Conservation (phyloP, 1,140 invertebrate genomes). For the Danaus melanippus region DNA sequence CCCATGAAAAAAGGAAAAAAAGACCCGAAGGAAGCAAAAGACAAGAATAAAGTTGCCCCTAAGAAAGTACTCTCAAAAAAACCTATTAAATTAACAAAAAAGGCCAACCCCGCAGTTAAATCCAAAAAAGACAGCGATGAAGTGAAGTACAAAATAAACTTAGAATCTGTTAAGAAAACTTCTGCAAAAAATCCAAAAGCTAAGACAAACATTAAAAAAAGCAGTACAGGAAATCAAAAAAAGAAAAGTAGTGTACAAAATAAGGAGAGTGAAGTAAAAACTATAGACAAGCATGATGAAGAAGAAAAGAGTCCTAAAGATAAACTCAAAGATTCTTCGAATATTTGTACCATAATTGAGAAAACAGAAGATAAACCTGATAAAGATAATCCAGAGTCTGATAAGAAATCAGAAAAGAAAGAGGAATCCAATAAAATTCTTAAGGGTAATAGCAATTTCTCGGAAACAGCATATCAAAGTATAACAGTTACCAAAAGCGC, state of each 20-base stretch:
- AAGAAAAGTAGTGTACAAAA: slow-evolving; percentile 25
- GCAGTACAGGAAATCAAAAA: slow-evolving; percentile 30
- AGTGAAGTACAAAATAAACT: slow-evolving; percentile 59
- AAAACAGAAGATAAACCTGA: slow-evolving; percentile 18
- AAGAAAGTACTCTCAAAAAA: slow-evolving; percentile 48
- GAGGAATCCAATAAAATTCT: slow-evolving; percentile 16
- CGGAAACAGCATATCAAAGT: slow-evolving; percentile 9
- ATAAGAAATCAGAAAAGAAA: slow-evolving; percentile 22
- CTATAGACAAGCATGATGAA: slow-evolving; percentile 3
- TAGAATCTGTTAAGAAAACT: slow-evolving; percentile 42
- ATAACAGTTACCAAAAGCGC: slow-evolving; percentile 12
- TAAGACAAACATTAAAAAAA: slow-evolving; percentile 46
- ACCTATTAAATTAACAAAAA: slow-evolving; percentile 31
- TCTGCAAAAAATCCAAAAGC: slow-evolving; percentile 41
- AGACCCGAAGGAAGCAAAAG: slow-evolving; percentile 55
- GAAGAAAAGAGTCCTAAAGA: slow-evolving; percentile 17
- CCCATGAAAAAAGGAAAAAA: slow-evolving; percentile 53
- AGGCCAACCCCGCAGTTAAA: slow-evolving; percentile 30
- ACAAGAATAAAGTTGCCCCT: slow-evolving; percentile 39
- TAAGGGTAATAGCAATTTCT: slow-evolving; percentile 19
- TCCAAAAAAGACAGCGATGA: slow-evolving; percentile 39
- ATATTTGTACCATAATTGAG: slow-evolving; percentile 16
- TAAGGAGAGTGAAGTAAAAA: slow-evolving; percentile 16
- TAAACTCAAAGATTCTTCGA: slow-evolving; percentile 19
- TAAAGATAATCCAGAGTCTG: slow-evolving; percentile 17